Evolutionary conservation across 2,113 vertebrate species (phyloP).

Genomic region (Gopherus flavomarginatus): DNA sequence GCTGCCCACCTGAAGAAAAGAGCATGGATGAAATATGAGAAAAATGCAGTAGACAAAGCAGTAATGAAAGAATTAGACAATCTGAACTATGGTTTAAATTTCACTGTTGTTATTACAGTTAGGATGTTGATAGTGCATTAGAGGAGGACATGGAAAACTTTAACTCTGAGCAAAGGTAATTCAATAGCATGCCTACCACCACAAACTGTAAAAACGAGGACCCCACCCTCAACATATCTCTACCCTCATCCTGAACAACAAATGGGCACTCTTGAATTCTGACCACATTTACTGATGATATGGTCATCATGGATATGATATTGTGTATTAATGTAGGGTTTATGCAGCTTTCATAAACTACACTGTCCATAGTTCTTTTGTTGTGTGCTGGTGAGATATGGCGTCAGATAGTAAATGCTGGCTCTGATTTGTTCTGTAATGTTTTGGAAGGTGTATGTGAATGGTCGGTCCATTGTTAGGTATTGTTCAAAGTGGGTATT

Average conservation of each 20-base stretch:
- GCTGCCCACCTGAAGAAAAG: background rate
- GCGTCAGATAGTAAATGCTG: background rate
- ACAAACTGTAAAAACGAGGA: background rate
- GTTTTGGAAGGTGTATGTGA: background rate
- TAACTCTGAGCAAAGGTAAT: background rate
- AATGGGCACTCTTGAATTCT: background rate
- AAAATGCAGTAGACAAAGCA: no score
- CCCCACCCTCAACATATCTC: background rate
- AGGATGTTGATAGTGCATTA: background rate
- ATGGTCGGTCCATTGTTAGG: background rate
- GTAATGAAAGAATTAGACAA: background rate
- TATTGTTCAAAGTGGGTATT: background rate
- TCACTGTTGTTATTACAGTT: background rate
- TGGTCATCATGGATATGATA: background rate
- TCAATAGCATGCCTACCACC: background rate
- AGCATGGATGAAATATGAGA: background rate
- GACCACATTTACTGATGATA: background rate
- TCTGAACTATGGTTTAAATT: background rate
- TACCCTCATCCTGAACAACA: background rate
- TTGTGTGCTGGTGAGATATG: background rate
- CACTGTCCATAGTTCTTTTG: background rate
- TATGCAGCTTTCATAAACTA: background rate
- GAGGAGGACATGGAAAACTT: background rate
- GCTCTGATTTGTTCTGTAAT: background rate
- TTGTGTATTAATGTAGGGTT: background rate